Evolutionary conservation across 2,797 vertebrate genomes (phyloP), one percentile per base, ranked within the genome.

Genomic region (Catamblyrhynchus diadema): DNA sequence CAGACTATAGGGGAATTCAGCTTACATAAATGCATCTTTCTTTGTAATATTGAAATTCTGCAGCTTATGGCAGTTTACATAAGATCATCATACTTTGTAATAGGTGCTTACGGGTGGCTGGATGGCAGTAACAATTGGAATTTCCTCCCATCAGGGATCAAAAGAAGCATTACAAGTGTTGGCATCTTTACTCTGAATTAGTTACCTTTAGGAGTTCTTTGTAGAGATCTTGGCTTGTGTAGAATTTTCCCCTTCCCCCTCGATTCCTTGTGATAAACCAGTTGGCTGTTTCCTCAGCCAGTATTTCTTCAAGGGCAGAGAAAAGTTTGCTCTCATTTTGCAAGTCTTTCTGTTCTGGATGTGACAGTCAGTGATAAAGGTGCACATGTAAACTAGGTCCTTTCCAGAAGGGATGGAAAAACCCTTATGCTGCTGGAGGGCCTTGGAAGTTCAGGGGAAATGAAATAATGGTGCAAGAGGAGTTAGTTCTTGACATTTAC

Each of bases 51-150:
- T 50, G 50, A 61, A 73, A 83, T 94, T 85, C 75, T 86, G 44
- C 61, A 59, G 61, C 53, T 91, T 1, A 0, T 54, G 75, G 93
- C 80, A 53, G 64, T 71, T 89, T 91, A 35, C n/a, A 83, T 70
- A 48, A 45, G 59, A 48, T 73, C 51, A 24, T 80, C 32, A 5
- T 50, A 19, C 48, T 64, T 80, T 45, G 11, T 70, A 57, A 37
- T 17, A 37, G 45, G 37, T 67, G 27, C 39, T 89, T 77, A 17
- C 9, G 1, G 23, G 50, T 78, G 39, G 30, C 37, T 73, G 25
- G 39, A 62, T 66, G 57, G 57, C 81, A 94, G 57, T 94, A 94
- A 83, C 81, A 61, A 32, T 33, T 61, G 74, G 93, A 91, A 91
- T 94, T 93, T 86, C 82, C 81, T 82, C 45, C 50, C 65, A 39